phyloP scores from a whole-genome alignment of 2,113 vertebrate species.

The Ploceus nigricollis region DNA sequence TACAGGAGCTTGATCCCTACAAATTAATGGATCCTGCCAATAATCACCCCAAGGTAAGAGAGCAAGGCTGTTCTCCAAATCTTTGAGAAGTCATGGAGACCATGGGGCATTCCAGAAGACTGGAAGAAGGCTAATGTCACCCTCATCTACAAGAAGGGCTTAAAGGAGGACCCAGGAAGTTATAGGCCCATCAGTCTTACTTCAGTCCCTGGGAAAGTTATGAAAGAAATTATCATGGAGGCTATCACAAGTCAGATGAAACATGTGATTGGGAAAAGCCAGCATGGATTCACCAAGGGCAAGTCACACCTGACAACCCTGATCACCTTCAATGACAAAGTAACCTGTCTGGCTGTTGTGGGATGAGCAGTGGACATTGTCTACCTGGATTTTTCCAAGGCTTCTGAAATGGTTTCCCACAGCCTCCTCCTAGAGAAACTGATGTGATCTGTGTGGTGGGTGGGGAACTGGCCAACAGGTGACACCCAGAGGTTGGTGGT shows the following conservation, averaged over 20 bases:
- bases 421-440: neutral
- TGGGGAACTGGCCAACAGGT: neutral
- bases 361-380: neutral
- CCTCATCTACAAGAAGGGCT: neutral
- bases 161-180: neutral
- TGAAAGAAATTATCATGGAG: neutral
- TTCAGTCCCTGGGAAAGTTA: neutral
- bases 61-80: neutral
- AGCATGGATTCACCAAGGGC: neutral
- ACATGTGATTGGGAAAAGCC: neutral
- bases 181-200: neutral
- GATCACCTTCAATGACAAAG: neutral
- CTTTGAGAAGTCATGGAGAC: neutral
- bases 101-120: neutral
- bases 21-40: neutral
- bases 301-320: neutral
- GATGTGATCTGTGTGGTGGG: neutral
- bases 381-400: neutral
- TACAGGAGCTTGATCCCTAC: neutral
- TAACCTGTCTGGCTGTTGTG: neutral
- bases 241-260: neutral
- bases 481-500: neutral
- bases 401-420: neutral
- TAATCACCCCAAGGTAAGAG: neutral
- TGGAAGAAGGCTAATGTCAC: neutral